Percentiles rank a stretch among this genome's conserved stretches.
Evolutionary conservation across 2,113 vertebrate genomes (phyloP).

Genomic region (Halcyon malimbica): DNA sequence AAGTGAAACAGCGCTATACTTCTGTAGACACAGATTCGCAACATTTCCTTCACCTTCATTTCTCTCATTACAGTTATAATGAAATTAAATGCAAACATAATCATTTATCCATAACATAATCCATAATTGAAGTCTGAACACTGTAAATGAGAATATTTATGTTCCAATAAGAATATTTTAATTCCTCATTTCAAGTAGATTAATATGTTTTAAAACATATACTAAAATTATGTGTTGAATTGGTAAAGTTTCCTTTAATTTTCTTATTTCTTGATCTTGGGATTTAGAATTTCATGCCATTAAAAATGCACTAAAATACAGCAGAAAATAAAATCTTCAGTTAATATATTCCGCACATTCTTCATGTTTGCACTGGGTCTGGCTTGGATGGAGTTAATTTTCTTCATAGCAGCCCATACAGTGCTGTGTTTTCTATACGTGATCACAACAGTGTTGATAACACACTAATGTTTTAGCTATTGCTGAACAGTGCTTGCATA

Average conservation of each 20-base stretch:
- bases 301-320: not conserved
- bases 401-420: not conserved
- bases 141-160: not conserved
- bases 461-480: accelerated
- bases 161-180: not conserved
- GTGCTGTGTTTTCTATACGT: not conserved
- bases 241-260: not conserved
- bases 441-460: not conserved
- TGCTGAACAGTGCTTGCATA: not conserved
- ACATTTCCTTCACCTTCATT: not conserved
- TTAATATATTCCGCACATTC: not conserved
- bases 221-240: not conserved
- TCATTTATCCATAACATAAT: not conserved
- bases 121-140: not conserved
- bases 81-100: not conserved
- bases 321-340: not conserved
- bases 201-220: not conserved
- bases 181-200: not conserved
- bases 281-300: not conserved
- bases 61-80: not conserved
- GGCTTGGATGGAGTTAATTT: not conserved
- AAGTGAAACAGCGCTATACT: not conserved
- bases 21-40: not conserved
- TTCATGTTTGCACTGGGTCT: not conserved
- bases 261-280: not conserved